Conservation (phyloP, 2,113 vertebrate species). For the Malurus cyaneus region DNA sequence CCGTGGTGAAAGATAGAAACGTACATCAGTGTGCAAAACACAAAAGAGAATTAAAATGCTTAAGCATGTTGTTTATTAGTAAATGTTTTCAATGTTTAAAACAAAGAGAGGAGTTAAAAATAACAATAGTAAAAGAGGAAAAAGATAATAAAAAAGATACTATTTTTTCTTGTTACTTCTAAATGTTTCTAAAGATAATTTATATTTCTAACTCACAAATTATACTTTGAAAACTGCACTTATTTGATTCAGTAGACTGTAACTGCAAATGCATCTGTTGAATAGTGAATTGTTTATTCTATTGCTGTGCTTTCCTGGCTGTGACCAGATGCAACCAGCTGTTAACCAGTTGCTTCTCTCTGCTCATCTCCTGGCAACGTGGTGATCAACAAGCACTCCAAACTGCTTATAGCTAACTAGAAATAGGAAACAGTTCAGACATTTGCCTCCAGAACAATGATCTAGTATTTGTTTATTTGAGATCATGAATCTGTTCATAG, state of each 20-base stretch:
- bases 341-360: conserved; percentile 66
- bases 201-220: conserved; percentile 36
- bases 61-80: not conserved
- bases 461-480: not conserved
- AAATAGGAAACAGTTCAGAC: conserved; percentile 17
- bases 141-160: not conserved
- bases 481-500: not conserved
- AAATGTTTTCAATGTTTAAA: not conserved
- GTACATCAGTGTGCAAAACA: not conserved
- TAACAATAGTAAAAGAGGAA: not conserved
- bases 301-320: conserved; percentile 39
- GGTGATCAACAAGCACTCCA: not conserved
- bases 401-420: not conserved
- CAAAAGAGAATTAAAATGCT: not conserved
- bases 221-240: conserved; percentile 17
- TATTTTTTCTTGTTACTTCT: not conserved
- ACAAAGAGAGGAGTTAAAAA: not conserved
- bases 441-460: not conserved
- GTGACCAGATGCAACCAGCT: conserved; percentile 75
- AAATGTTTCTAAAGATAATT: conserved; percentile 44
- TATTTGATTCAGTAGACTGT: conserved; percentile 41
- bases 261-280: conserved; percentile 65
- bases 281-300: conserved; percentile 52
- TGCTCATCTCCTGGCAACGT: conserved; percentile 32
- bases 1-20: not conserved